Percentiles rank a stretch among this genome's conserved stretches.
phyloP scores from a whole-genome alignment of 2,888 invertebrate genomes.

The Cyrtodaria siliqua region DNA sequence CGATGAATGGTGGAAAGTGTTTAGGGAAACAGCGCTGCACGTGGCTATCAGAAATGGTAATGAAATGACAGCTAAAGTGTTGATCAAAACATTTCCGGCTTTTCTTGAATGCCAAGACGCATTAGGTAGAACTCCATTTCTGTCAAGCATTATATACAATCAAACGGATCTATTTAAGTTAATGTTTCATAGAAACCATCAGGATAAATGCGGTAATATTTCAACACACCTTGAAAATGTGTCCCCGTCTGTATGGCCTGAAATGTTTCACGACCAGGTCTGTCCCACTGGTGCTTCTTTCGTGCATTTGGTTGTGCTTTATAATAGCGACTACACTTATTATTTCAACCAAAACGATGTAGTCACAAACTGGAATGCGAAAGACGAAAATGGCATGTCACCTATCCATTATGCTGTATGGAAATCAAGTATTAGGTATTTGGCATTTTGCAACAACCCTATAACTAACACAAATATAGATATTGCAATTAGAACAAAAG shows the following conservation, averaged over 20 bases:
- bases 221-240: not conserved
- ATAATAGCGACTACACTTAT: slow-evolving; percentile 6
- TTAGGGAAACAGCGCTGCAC: not conserved
- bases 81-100: not conserved
- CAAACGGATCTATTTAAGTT: not conserved
- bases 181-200: not conserved
- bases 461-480: too few relatives aligned
- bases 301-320: slow-evolving; percentile 15
- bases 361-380: not conserved
- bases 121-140: slow-evolving; percentile 7
- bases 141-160: slow-evolving; percentile 7
- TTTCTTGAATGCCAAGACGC: slow-evolving; percentile 3
- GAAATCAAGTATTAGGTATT: not conserved
- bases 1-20: slow-evolving; percentile 8
- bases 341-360: not conserved
- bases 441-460: not conserved
- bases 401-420: not conserved
- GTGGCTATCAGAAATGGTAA: slow-evolving; percentile 5
- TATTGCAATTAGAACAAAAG: not conserved
- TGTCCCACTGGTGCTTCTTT: slow-evolving; percentile 15
- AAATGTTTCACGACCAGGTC: not conserved
- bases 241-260: not conserved
- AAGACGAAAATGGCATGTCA: not conserved
- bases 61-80: not conserved
- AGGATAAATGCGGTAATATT: not conserved